Conservation (phyloP, 2,113 vertebrate genomes). For the Symphodus melops region DNA sequence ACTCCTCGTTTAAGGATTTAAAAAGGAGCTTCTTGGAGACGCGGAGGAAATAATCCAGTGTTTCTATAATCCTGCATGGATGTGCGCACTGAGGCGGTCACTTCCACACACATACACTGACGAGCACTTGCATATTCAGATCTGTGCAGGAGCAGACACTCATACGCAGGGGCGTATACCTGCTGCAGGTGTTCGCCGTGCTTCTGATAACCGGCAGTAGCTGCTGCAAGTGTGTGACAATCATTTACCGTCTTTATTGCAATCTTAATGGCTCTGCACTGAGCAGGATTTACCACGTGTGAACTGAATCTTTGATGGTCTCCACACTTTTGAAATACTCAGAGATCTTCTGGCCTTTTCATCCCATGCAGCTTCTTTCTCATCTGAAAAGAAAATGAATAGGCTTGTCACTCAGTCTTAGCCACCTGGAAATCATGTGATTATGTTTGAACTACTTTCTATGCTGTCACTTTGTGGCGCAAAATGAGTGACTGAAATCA, state of each 20-base stretch:
- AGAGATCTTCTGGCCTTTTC: conserved; percentile 58
- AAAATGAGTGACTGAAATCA: conserved; percentile 33
- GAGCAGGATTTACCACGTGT: conserved; percentile 45
- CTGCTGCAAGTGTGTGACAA: conserved; percentile 20
- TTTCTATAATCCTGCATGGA: conserved; percentile 68
- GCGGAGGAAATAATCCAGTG: conserved; percentile 61
- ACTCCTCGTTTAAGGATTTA: conserved; percentile 65
- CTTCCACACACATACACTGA: conserved; percentile 13
- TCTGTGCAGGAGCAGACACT: not conserved
- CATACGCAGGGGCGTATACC: not conserved
- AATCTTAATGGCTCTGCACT: conserved; percentile 28
- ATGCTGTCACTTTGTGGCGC: conserved; percentile 23
- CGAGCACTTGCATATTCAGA: conserved; percentile 9
- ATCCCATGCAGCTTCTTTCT: conserved; percentile 51
- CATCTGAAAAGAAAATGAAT: conserved; percentile 60
- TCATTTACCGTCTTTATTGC: conserved; percentile 34
- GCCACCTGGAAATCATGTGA: conserved; percentile 53
- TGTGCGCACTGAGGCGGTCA: conserved; percentile 34
- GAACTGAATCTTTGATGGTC: conserved; percentile 44
- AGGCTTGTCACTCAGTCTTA: conserved; percentile 70
- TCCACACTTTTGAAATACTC: conserved; percentile 44
- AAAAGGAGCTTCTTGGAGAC: conserved; percentile 50
- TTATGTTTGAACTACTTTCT: conserved; percentile 33
- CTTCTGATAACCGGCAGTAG: conserved; percentile 49
- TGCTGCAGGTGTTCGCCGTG: conserved; percentile 41